Conservation (phyloP, 2,888 invertebrate species). For the Hydroisotoma schaefferi region DNA sequence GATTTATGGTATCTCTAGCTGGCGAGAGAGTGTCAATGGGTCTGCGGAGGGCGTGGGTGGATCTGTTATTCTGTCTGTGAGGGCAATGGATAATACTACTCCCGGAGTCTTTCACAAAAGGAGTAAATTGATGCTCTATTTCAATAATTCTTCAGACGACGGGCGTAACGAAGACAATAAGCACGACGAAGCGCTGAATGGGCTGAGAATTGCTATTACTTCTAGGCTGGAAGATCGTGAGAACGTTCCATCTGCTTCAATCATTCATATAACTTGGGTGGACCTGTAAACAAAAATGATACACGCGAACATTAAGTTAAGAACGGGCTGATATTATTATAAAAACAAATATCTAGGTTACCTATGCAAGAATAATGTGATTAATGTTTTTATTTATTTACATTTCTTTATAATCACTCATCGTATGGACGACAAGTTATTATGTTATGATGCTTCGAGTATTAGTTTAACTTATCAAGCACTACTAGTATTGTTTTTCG, state of each 20-base stretch:
- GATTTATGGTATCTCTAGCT: constrained; percentile 12
- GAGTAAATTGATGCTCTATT: background rate
- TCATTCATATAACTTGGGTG: too few relatives aligned
- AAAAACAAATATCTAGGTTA: background rate
- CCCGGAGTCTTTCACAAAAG: background rate
- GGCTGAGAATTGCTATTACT: too few relatives aligned
- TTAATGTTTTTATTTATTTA: too few relatives aligned
- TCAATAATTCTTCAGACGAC: constrained; percentile 1
- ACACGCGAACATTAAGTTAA: constrained; percentile 25
- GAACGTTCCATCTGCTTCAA: constrained; percentile 14
- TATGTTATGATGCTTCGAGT: too few relatives aligned
- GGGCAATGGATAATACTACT: background rate
- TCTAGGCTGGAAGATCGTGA: constrained; percentile 15
- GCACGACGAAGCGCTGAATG: background rate
- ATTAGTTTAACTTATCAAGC: too few relatives aligned
- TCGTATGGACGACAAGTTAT: too few relatives aligned
- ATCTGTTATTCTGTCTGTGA: background rate
- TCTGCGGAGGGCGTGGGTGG: background rate
- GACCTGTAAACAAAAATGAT: constrained; percentile 8
- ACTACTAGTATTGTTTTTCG: too few relatives aligned
- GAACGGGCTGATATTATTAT: background rate
- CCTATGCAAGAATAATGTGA: too few relatives aligned
- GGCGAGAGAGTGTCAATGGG: background rate
- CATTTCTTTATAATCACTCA: too few relatives aligned
- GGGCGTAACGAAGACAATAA: background rate